Evolutionary conservation across 2,113 vertebrate species (phyloP), one percentile per base, ranked within the genome.

Genomic region (Pterocles orientalis): DNA sequence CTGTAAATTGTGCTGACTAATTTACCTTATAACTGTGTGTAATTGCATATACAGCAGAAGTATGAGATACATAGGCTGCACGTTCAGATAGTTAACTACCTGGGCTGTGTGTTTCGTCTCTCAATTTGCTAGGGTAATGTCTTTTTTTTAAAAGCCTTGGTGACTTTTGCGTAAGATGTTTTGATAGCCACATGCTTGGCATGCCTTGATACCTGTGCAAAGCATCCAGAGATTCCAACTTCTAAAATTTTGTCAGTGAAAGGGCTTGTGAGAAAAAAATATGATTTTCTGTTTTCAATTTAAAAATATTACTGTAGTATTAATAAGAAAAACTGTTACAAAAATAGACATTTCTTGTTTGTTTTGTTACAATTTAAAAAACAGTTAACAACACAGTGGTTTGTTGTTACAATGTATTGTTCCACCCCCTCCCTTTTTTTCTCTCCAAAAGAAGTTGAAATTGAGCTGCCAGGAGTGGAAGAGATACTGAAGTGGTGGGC

Each of bases 341-440:
- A 48, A 81, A 20, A 43, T 39, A 53, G 12, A 23, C 10, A 7
- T 43, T 69, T 90, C 62, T 77, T 84, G 3, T 45, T 69, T 62
- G 17, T 77, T 13, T 1, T 58, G 17, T 50, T 60, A 26, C 8
- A 61, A 10, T 70, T 15, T 8, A 45, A 62, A 56, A 48, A 29
- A 41, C 26, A 2, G 8, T 78, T 41, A 14, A 33, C 20, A 13
- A 17, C 39, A 33, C 16, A 25, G 33, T 79, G 23, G 7, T 57
- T 61, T 69, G 20, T 45, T 66, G 6, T 41, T 41, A 13, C 18
- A 53, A 7, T 14, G 10, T 56, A 8, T 71, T 73, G 13, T 45
- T 33, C 1, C 3, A 7, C 7, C 14, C 6, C 9, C 3, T 10
- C 2, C 3, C 18, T 3, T 4, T 20, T 15, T 10, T 26, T 34